These are phyloP conservation scores for Ctenochaetus hawaiiensis DNA, from an alignment of 2,797 vertebrate genomes.

Conservation along the genomic window DNA sequence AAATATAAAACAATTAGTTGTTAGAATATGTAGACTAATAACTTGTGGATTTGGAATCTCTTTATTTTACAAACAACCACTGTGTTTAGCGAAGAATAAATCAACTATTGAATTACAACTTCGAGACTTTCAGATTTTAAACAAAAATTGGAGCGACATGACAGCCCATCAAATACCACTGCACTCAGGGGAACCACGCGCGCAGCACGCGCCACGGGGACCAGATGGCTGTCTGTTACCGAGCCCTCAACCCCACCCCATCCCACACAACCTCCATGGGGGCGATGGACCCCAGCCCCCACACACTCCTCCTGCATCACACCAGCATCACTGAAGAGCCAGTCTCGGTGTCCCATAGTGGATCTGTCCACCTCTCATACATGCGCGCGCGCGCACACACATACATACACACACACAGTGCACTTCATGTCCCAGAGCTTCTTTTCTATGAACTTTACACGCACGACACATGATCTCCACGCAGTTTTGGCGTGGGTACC, in stretches of 20 bases:
- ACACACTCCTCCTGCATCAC: slow-evolving; percentile 28
- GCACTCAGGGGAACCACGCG: slow-evolving; percentile 86
- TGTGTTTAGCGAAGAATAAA: fast-evolving
- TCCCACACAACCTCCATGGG: background rate
- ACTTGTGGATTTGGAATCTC: fast-evolving
- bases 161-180: slow-evolving; percentile 69
- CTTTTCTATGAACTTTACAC: slow-evolving; percentile 54
- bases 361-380: slow-evolving; percentile 11
- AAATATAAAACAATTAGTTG: background rate
- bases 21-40: background rate
- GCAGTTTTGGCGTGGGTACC: slow-evolving; percentile 78
- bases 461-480: slow-evolving; percentile 69
- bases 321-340: slow-evolving; percentile 40
- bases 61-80: background rate
- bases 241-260: slow-evolving; percentile 53
- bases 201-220: slow-evolving; percentile 85
- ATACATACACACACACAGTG: slow-evolving; percentile 11
- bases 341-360: slow-evolving; percentile 8
- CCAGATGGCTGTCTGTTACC: slow-evolving; percentile 84
- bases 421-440: background rate
- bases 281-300: slow-evolving; percentile 12
- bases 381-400: background rate
- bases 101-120: background rate
- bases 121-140: slow-evolving; percentile 19
- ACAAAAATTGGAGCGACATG: slow-evolving; percentile 32